Evolutionary conservation across 2,113 vertebrate species (phyloP), one percentile per base, ranked within the genome.

Genomic region (Procavia capensis): DNA sequence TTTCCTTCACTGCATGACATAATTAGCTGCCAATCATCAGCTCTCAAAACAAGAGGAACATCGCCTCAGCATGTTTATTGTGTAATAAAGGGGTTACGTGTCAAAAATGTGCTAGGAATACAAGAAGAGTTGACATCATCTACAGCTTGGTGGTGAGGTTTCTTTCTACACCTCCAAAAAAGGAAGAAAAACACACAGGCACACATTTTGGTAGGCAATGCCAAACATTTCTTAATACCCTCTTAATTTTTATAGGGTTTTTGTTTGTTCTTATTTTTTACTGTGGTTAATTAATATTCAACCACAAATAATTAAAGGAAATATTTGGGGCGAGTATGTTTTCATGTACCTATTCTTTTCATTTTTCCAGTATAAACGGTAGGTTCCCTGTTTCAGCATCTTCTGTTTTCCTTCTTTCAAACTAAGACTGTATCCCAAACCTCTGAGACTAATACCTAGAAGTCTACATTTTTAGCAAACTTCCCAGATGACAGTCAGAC

Each of bases 161-260:
- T 91, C 57, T 64, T 93, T 74, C 83, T 25, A 27, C 31, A 88
- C 36, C 68, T 96, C 92, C 95, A 93, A 95, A 97, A 94, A 97
- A 96, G 96, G 95, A 93, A 96, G 92, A 88, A 54, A 36, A 90
- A 83, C 79, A 59, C 20, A n/a, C n/a, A n/a, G n/a, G n/a, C n/a
- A n/a, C 16, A 29, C 66, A 43, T 86, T 94, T 95, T 66, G 31
- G 14, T 59, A 95, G 68, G 39, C 68, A 88, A 72, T 50, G n/a
- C 31, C 76, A 92, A 63, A 19, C 83, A 85, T 70, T 88, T 93
- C 86, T 85, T 90, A 78, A 61, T 57, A 82, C 10, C 43, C 45
- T 80, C 54, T 66, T 83, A 24, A 68, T 57, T 94, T 82, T 87
- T 86, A 90, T 93, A 64, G n/a, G 17, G 14, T 78, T 50, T 74